Evolutionary conservation across 1,140 invertebrate genomes (phyloP).

Genomic region (Batillaria attramentaria): DNA sequence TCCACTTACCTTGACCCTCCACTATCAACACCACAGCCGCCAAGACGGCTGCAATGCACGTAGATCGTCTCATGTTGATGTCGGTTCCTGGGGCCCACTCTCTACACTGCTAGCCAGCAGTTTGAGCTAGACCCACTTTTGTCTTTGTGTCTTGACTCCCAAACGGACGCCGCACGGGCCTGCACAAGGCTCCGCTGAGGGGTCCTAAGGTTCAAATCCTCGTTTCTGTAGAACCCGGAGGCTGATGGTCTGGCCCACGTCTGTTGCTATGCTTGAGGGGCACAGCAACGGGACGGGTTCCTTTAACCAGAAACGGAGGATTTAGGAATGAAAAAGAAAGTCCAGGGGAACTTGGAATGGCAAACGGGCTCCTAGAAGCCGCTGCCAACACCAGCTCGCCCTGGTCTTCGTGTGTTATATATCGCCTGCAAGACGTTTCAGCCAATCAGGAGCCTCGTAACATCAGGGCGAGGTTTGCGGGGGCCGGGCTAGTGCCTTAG

Average conservation of each 20-base stretch:
- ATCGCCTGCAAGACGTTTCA: slow-evolving; percentile 16
- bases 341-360: slow-evolving; percentile 1
- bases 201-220: background rate
- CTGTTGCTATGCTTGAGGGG: slow-evolving; percentile 10
- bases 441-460: background rate
- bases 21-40: background rate
- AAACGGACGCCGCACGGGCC: background rate
- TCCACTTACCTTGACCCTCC: background rate
- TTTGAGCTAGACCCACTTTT: background rate
- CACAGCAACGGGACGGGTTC: slow-evolving; percentile 20
- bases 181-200: background rate
- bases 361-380: slow-evolving; percentile 22
- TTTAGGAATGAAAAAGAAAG: background rate
- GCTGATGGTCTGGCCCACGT: background rate
- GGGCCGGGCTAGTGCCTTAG: background rate
- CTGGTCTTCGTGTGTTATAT: background rate
- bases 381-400: slow-evolving; percentile 11
- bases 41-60: background rate
- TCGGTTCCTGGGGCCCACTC: background rate
- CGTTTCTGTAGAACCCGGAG: no score
- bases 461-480: background rate
- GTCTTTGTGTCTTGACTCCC: background rate
- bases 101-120: background rate
- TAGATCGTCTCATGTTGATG: background rate
- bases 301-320: background rate